These are phyloP conservation scores for Stictonetta naevosa DNA, from an alignment of 2,113 vertebrate genomes.

Conservation along the genomic window DNA sequence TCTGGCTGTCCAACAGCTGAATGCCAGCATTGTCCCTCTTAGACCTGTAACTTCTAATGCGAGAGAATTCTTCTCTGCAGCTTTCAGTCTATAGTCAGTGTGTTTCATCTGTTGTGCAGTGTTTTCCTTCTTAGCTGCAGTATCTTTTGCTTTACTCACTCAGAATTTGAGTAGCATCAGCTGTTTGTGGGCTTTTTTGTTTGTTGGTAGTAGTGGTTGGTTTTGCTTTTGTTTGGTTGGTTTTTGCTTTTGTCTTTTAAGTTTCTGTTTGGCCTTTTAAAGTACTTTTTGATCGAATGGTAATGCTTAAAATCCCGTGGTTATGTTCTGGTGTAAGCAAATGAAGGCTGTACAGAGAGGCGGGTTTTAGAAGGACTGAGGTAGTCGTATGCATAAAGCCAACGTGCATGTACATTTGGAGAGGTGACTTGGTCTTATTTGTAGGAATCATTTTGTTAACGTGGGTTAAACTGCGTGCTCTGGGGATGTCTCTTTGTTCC, in stretches of 20 bases:
- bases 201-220: background rate
- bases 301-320: background rate
- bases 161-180: background rate
- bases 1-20: background rate
- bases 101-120: background rate
- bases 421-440: background rate
- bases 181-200: background rate
- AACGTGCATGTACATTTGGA: background rate
- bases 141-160: background rate
- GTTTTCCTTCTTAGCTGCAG: background rate
- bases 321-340: background rate
- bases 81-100: background rate
- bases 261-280: slow-evolving; percentile 1
- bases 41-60: background rate
- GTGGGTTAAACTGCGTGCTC: background rate
- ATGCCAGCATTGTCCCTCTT: background rate
- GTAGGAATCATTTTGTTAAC: background rate
- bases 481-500: background rate
- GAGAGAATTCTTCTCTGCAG: background rate
- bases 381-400: background rate
- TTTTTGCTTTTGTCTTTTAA: background rate
- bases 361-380: background rate
- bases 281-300: background rate
- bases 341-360: background rate
- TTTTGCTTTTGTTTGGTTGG: no score